Base-by-base conservation (phyloP, 2,888 invertebrate species). In the Xestobium rufovillosum region DNA sequence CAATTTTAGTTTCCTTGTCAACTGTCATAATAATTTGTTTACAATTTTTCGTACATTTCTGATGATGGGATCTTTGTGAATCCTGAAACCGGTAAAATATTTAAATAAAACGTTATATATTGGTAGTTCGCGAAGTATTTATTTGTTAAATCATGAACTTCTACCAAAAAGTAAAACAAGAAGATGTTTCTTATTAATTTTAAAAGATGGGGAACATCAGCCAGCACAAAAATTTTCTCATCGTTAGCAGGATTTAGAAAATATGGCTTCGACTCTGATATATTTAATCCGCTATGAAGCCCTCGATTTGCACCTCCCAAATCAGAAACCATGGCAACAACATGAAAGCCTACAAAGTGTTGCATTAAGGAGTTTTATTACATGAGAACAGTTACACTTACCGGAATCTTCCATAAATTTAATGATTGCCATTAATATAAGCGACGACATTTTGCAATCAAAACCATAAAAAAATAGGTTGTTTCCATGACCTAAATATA, bases 301-400 rank as follows among this genome's bases (percentile, higher is more conserved):
- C 17, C 16, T 15, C 42, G 29, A 32, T 45, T 48, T 16, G 34
- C 40, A 16, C 47, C 44, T 26, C 50, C 51, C 26, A 55, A 32
- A 41, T 52, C 49, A 33, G 39, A 41, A 4, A 51, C 50, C 10
- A 54, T 34, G 2, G 51, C 50, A 4, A 52, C 49, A 11, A 55
- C 50, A 15, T 38, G 38, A 40, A 46, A 55, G 11, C 49, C 48
- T 38, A 36, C 17, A 37, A 36, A 6, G 23, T 41, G n/a, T n/a
- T n/a, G n/a, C n/a, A n/a, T n/a, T n/a, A n/a, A n/a, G n/a, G n/a
- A n/a, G n/a, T n/a, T n/a, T n/a, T n/a, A n/a, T n/a, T n/a, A n/a
- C n/a, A n/a, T n/a, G n/a, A n/a, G n/a, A n/a, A n/a, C n/a, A n/a
- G n/a, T n/a, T n/a, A 38, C 10, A 8, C 11, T 36, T 29, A 41